Percentiles rank a stretch among this genome's conserved stretches.
Evolutionary conservation across 1,140 invertebrate genomes (phyloP).

Genomic region (Dryas iulia): DNA sequence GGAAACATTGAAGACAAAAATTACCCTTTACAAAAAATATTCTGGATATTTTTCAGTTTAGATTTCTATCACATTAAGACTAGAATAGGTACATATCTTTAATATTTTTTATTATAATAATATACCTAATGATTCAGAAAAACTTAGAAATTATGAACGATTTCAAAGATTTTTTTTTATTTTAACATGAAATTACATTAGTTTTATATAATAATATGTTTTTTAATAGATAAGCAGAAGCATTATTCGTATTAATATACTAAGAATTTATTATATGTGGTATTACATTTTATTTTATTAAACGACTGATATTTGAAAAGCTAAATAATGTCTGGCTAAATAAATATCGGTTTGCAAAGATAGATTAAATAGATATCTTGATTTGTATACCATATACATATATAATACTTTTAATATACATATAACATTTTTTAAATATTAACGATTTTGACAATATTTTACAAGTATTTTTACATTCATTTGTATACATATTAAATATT

Average conservation of each 20-base stretch:
- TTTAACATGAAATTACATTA: too few species aligned
- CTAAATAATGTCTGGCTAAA: too few species aligned
- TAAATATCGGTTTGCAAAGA: too few species aligned
- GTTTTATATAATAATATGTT: too few species aligned
- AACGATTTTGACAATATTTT: not conserved
- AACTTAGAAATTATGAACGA: not conserved
- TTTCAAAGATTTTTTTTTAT: too few species aligned
- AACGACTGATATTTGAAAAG: too few species aligned
- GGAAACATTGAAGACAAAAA: conserved; percentile 1
- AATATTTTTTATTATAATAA: not conserved
- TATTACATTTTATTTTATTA: too few species aligned
- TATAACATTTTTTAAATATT: not conserved
- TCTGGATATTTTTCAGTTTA: not conserved
- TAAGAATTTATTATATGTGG: too few species aligned
- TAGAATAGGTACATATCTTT: not conserved
- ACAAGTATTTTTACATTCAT: not conserved
- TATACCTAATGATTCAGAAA: not conserved
- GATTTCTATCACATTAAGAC: not conserved
- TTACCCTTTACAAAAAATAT: not conserved
- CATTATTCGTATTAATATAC: too few species aligned
- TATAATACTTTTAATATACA: not conserved
- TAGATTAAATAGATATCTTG: too few species aligned
- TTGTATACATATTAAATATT: not conserved
- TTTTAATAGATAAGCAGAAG: too few species aligned
- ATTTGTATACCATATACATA: too few species aligned